Base-by-base conservation (phyloP, 2,113 vertebrate genomes). In the Chlamydotis undulata region DNA sequence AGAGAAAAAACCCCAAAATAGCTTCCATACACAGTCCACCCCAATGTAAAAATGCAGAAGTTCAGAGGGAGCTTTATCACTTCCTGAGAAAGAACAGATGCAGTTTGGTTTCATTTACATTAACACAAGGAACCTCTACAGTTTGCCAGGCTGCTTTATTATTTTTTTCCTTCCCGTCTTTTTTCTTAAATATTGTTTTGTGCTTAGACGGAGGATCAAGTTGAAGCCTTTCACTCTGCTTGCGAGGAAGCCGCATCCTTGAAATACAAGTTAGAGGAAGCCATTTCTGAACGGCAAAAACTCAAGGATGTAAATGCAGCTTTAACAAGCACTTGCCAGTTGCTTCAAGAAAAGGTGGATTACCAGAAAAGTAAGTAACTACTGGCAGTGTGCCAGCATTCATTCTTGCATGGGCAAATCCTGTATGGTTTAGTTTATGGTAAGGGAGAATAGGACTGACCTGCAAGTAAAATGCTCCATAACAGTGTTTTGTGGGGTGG, bases 11-110 rank as follows among this genome's bases (percentile, higher is more conserved):
- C 11, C 57, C 89, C 61, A 96, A 96, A 96, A 96, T 94, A 97
- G 95, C 97, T 96, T 87, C 87, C 89, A 57, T 73, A 77, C 78
- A 61, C 43, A 83, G 96, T 95, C 87, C 97, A 86, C 94, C 94
- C 96, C 95, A 96, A 93, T 7, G 89, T 96, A 85, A 93, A 97
- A 97, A 92, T 97, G 96, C 97, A 98, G 97, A 98, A 98, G 98
- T 96, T 81, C 89, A 91, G 61, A 31, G 53, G 71, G 93, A 88
- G 97, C 94, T 97, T 97, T 96, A 97, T 97, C 97, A 86, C 95
- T 97, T 97, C 97, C 97, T 97, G 97, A 97, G 97, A 97, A 91
- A 96, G 89, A 96, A 88, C 96, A 95, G 96, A 97, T 91, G 91
- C 94, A 87, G 94, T 97, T 97, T 63, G 53, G 96, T 96, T 97